A percentile compares a stretch with the other conserved stretches of the same genome.
Evolutionary conservation across 2,888 invertebrate species (phyloP).

Genomic region (Drosophila putrida): DNA sequence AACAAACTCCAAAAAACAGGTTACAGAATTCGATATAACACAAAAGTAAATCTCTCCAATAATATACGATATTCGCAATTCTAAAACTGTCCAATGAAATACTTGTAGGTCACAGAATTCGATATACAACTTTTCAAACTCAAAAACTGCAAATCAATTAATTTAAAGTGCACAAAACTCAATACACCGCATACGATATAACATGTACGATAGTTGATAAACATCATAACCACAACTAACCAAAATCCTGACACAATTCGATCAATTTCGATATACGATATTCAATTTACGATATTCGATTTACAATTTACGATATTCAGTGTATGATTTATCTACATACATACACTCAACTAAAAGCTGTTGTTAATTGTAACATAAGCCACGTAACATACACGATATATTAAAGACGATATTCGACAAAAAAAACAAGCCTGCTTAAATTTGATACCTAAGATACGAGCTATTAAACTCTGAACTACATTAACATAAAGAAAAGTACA

Average conservation of each 20-base stretch:
- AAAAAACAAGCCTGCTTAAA: not conserved
- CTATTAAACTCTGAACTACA: too few relatives aligned
- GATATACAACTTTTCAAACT: too few relatives aligned
- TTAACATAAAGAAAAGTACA: too few relatives aligned
- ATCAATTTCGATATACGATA: slow-evolving; percentile 7
- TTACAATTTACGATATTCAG: not conserved
- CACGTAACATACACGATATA: too few relatives aligned
- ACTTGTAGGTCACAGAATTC: too few relatives aligned
- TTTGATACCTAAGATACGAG: too few relatives aligned
- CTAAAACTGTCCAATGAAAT: too few relatives aligned
- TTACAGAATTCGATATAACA: slow-evolving; percentile 14
- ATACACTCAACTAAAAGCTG: too few relatives aligned
- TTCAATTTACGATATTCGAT: not conserved
- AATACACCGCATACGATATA: not conserved
- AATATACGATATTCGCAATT: not conserved
- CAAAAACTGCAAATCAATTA: too few relatives aligned
- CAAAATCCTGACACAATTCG: not conserved
- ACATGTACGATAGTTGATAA: not conserved
- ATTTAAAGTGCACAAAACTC: too few relatives aligned
- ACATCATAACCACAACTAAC: not conserved
- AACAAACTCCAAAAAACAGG: not conserved
- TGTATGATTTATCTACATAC: too few relatives aligned
- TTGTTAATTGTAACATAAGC: too few relatives aligned
- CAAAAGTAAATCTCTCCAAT: not conserved
- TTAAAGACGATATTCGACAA: not conserved